Base-by-base conservation (phyloP, 2,113 vertebrate species). In the Petroica traversi region DNA sequence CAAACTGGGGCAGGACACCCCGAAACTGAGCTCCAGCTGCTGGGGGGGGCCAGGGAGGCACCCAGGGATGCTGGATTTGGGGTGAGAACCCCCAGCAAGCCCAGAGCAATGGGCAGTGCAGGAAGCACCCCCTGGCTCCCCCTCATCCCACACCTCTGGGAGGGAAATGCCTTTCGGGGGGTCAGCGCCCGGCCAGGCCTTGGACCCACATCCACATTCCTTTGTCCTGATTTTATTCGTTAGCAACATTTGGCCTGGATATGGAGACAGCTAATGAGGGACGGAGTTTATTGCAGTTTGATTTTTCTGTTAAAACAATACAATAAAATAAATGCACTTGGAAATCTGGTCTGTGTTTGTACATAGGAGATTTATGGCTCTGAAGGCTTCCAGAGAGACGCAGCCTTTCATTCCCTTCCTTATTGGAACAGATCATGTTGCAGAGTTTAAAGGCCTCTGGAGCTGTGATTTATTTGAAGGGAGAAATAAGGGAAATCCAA, bases 261-360 rank as follows among this genome's bases (percentile, higher is more conserved):
- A 88, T 12, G 83, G 94, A 92, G 90, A 83, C 90, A 95, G 91
- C 89, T 93, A 97, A 95, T 84, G 91, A 97, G 94, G 84, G 96
- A 75, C 81, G 34, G 91, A 84, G 92, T 96, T 94, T 96, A 97
- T 90, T 94, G 93, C 94, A 92, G 96, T 90, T 97, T 95, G 96
- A 96, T 96, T 97, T 94, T 93, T 93, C 97, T 97, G 96, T 96
- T 97, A 97, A 97, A 97, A 97, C 97, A 97, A 97, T 97, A 97
- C 93, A 92, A 89, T 92, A 93, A 94, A 97, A 96, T 92, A 96
- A 97, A 97, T 95, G 93, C 96, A 69, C 74, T 96, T 97, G 96
- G 96, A 97, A 97, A 97, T 97, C 92, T 96, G 96, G 93, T 92
- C 62, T 93, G 92, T 96, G 93, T 97, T 97, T 97, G 96, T 97